Evolutionary conservation across 2,797 vertebrate species (phyloP), one percentile per base, ranked within the genome.

Genomic region (Serranus cabrilla): DNA sequence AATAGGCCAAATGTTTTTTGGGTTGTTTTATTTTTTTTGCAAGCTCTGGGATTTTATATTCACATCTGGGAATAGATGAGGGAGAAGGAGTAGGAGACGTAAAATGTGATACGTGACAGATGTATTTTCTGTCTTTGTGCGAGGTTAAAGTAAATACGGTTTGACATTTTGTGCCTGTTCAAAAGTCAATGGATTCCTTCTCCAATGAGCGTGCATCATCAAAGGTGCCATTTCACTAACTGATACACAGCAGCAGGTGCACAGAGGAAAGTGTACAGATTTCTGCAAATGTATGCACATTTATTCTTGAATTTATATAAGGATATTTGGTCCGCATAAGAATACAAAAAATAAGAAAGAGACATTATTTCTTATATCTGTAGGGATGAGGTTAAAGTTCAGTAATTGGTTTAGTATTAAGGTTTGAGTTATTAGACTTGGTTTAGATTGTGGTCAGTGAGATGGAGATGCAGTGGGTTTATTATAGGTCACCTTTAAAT

Each of bases 121-220:
- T 51, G 34, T 63, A 12, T 16, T 71, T 54, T 80, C 59, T 40
- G 18, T 27, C 11, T 87, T 74, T 78, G 52, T 43, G 57, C 55
- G 12, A 16, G n/a, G 46, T 74, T 76, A 69, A 72, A 79, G 74
- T 75, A 83, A 91, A 92, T 67, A 76, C 54, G 59, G 51, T 81
- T 90, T 91, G 91, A 91, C 90, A 92, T 93, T 92, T 92, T 80
- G 76, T 74, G 81, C 80, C 76, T 83, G 75, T 87, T 92, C 87
- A 89, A 87, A 93, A 92, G 88, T 92, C 88, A 87, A 67, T 87
- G 76, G 73, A 54, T 86, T 89, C 56, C 50, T 61, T 82, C 37
- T 74, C 75, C 78, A 84, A 77, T 86, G 60, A 86, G 71, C 60
- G 58, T 47, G 51, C 72, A 83, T 80, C 89, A 92, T 93, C 87